phyloP scores from a whole-genome alignment of 2,113 vertebrate genomes.

The Prunella himalayana region DNA sequence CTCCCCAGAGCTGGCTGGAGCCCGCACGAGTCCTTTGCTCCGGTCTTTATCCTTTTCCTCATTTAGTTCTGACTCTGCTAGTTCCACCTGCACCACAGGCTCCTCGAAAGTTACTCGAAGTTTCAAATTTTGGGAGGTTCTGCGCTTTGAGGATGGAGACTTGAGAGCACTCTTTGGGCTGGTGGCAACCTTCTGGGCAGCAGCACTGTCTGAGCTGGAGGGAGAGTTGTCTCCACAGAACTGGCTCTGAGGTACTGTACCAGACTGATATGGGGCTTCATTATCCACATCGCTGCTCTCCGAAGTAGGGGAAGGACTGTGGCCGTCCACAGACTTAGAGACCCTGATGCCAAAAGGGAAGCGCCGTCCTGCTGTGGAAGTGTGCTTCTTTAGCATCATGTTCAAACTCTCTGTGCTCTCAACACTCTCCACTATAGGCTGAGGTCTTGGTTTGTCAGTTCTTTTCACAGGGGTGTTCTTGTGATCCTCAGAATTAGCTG shows the following conservation, averaged over 20 bases:
- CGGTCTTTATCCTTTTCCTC: constrained; percentile 80
- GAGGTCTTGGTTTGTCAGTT: constrained; percentile 83
- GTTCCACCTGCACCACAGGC: constrained; percentile 86
- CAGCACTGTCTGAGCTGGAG: constrained; percentile 30
- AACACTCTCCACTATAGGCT: constrained; percentile 82
- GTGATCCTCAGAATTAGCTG: constrained; percentile 83
- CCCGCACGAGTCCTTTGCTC: constrained; percentile 49
- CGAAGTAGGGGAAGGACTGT: constrained; percentile 86
- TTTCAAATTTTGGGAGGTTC: constrained; percentile 91
- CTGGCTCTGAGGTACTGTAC: constrained; percentile 50
- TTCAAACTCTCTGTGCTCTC: constrained; percentile 79
- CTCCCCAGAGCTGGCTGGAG: constrained; percentile 41
- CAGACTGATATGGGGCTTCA: constrained; percentile 65
- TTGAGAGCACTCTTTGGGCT: constrained; percentile 98
- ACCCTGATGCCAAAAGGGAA: constrained; percentile 81
- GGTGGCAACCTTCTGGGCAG: constrained; percentile 81
- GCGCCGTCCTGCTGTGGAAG: constrained; percentile 77
- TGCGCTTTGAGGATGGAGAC: constrained; percentile 92
- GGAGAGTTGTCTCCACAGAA: constrained; percentile 60
- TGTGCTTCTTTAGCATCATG: constrained; percentile 83
- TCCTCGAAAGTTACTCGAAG: constrained; percentile 97
- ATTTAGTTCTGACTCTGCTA: constrained; percentile 71
- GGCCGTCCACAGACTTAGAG: constrained; percentile 84
- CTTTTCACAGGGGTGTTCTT: constrained; percentile 73
- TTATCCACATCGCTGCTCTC: constrained; percentile 81